Evolutionary conservation across 30 jellyfish, hydroid and myxozoan genomes (phyloP), one percentile per base, ranked within the genome.

Genomic region (Pseudorhiza aurosa): DNA sequence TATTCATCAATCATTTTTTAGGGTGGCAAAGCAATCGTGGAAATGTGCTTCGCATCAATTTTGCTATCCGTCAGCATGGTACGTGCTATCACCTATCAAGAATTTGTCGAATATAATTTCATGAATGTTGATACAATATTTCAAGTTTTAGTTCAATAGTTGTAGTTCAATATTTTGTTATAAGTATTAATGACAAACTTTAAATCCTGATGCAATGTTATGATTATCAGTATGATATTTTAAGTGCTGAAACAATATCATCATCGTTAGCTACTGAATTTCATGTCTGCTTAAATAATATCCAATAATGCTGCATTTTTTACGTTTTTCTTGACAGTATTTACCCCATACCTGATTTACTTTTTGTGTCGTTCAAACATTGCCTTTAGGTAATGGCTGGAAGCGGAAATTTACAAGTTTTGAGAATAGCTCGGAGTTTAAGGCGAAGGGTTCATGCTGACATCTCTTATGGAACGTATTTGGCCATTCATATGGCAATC

Each of bases 401-500:
- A 33, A 68, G 96, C 29, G 99, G 99, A 2, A 93, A 87, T 75
- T 30, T 93, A 27, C 88, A 81, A 21, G 89, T 93, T 5, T 55
- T 93, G 71, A 72, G 96, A 28, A 77, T 93, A 39, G 99, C 99
- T 14, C 88, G 99, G 7, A 91, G 87, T 36, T 69, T 93, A 22
- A 94, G 86, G 27, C 81, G 83, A 44, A 58, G 97, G 68, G 56
- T 77, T 10, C 45, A 93, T 40, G 53, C 95, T 25, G 99, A 82
- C 35, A 65, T 87, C 4, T 43, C 97, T 0, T 93, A 93, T 65
- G 99, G 99, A 25, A 70, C 80, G 19, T 96, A 93, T 62, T 39
- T 86, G 92, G 99, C 99, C 14, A 46, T 46, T 14, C 97, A 93
- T 33, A 93, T 93, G 99, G 97, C 99, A 18, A 87, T 93, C 37